A percentile compares a stretch with the other conserved stretches of the same genome.
These are phyloP conservation scores for Drosophila baimaii DNA, from an alignment of 1,140 invertebrate genomes.

Conservation along the genomic window DNA sequence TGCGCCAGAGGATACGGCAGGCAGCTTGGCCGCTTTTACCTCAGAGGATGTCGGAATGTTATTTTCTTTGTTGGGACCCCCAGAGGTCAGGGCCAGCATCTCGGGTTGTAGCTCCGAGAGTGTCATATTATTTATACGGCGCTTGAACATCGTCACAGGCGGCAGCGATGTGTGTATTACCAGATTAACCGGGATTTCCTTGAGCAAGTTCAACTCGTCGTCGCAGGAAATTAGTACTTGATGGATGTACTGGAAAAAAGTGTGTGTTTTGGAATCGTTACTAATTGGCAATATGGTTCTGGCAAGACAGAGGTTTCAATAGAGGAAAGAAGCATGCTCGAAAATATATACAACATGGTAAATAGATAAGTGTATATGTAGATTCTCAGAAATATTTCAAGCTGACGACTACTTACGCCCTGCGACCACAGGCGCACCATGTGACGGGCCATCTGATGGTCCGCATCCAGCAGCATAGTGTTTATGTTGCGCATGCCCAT, in stretches of 20 bases:
- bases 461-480: conserved; percentile 11
- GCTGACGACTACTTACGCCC: conserved; percentile 21
- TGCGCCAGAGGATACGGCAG: too few relatives aligned
- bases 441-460: not conserved
- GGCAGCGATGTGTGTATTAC: conserved; percentile 39
- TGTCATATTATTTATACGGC: not conserved
- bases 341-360: too few relatives aligned
- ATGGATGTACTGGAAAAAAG: conserved; percentile 23
- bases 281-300: too few relatives aligned
- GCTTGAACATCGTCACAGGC: not conserved
- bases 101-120: not conserved
- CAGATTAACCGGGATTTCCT: conserved; percentile 1
- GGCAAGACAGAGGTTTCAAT: not conserved
- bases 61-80: too few relatives aligned
- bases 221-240: conserved; percentile 36
- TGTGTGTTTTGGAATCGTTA: not conserved
- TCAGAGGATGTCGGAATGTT: too few relatives aligned
- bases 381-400: not conserved
- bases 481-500: conserved; percentile 32
- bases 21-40: too few relatives aligned
- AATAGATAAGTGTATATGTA: not conserved
- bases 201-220: conserved; percentile 10
- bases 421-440: conserved; percentile 7
- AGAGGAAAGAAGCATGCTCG: not conserved
- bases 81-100: conserved; percentile 2